Percentiles rank a stretch among this genome's conserved stretches.
These are phyloP conservation scores for Notodonta ziczac DNA, from an alignment of 2,888 invertebrate genomes.

Conservation along the genomic window DNA sequence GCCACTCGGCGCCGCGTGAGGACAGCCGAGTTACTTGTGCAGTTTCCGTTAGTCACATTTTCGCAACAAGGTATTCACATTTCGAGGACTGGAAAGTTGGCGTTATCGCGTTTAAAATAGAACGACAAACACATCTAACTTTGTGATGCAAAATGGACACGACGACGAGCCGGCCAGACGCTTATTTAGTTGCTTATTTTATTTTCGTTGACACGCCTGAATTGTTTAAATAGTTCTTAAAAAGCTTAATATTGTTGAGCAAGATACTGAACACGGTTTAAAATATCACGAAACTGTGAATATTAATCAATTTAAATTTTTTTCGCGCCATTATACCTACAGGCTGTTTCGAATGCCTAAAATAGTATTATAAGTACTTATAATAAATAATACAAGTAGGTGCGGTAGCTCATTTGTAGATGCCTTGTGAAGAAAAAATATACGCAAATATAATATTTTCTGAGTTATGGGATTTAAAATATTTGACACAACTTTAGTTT, in stretches of 20 bases:
- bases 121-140: slow-evolving; percentile 82
- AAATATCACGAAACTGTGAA: slow-evolving; percentile 9
- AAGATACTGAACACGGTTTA: slow-evolving; percentile 14
- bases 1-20: slow-evolving; percentile 40
- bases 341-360: too few relatives aligned
- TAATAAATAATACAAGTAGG: too few relatives aligned
- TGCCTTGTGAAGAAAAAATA: too few relatives aligned
- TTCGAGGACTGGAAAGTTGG: slow-evolving; percentile 83
- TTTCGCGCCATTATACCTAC: not conserved
- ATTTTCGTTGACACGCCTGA: slow-evolving; percentile 41
- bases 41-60: slow-evolving; percentile 84
- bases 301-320: not conserved
- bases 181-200: slow-evolving; percentile 45
- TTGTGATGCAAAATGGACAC: slow-evolving; percentile 81
- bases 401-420: too few relatives aligned
- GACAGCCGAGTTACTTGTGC: slow-evolving; percentile 79
- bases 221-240: slow-evolving; percentile 28
- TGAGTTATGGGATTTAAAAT: too few relatives aligned
- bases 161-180: slow-evolving; percentile 57
- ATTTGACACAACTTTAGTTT: too few relatives aligned
- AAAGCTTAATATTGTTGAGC: slow-evolving; percentile 23
- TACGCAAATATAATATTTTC: too few relatives aligned
- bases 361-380: too few relatives aligned
- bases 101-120: slow-evolving; percentile 84
- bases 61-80: slow-evolving; percentile 84